Evolutionary conservation across 2,113 vertebrate species (phyloP), one percentile per base, ranked within the genome.

Genomic region (Saguinus imperator): DNA sequence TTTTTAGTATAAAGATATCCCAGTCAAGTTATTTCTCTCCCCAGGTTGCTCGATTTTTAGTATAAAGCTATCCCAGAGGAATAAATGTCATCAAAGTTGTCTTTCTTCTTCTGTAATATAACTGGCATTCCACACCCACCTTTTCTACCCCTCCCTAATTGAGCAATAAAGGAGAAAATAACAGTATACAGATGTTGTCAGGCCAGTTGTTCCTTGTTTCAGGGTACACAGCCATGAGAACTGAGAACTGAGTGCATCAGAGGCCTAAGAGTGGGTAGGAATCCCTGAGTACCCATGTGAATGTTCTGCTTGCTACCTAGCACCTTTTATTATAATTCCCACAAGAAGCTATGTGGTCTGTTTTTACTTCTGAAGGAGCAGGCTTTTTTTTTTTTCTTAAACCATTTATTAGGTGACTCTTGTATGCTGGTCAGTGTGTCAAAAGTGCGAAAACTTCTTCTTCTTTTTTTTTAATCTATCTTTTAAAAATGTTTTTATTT

Each of bases 21-120:
- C 87, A 43, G 43, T 92, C 25, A 95, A 93, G 77, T 87, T 92
- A 58, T 94, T 88, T 94, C 48, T 80, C 55, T 92, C 40, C 80
- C 57, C 20, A 50, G 43, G 43, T 72, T 77, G 1, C 32, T 85
- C 89, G 79, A 18, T 88, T 75, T 97, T 93, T 87, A 48, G 45
- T 94, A 13, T 80, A 94, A 72, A 66, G 84, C 8, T 88, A 77
- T 86, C 87, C 76, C 87, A 43, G 43, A 32, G 89, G 77, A 55
- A 76, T 73, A 97, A 83, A 80, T 93, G 70, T 50, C 64, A 89
- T 83, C 43, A 58, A 45, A 85, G 35, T 68, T 93, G 89, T 96
- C 68, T 77, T 45, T 84, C 80, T 96, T 40, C 80, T 72, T 96
- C 48, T 93, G 80, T 89, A 75, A 27, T 91, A 27, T 89, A n/a